phyloP scores from a whole-genome alignment of 2,113 vertebrate species.

The Genyomyrus donnyi region DNA sequence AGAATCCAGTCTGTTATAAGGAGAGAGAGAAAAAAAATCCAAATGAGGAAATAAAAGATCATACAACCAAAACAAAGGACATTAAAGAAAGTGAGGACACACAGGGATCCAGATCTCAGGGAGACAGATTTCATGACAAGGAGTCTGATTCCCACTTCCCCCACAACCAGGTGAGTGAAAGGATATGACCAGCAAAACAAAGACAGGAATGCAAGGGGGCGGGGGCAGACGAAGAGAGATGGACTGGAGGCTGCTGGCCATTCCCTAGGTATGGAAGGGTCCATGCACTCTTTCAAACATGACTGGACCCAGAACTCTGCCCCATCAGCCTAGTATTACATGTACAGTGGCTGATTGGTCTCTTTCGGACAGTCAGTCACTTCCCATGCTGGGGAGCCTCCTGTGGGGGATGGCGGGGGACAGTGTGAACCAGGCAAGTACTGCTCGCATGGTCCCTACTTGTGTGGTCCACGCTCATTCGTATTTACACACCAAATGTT shows the following conservation, averaged over 20 bases:
- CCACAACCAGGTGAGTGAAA: conserved; percentile 51
- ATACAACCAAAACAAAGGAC: neutral
- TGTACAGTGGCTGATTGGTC: neutral
- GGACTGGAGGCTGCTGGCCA: conserved; percentile 31
- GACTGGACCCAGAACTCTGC: conserved; percentile 41
- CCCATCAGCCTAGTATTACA: conserved; percentile 35
- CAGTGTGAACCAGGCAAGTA: neutral
- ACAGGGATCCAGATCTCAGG: neutral
- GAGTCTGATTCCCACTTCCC: neutral
- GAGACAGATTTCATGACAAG: neutral
- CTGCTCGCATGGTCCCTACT: neutral
- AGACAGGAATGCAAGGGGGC: conserved; percentile 70
- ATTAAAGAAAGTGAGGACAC: neutral
- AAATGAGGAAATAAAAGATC: neutral
- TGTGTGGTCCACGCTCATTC: neutral
- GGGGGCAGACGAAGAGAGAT: conserved; percentile 9
- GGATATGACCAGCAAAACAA: conserved; percentile 74
- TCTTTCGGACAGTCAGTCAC: neutral
- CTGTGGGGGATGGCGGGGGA: neutral
- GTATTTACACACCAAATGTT: neutral
- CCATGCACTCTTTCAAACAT: conserved; percentile 71
- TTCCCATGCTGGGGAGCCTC: neutral
- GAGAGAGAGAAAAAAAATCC: too few relatives aligned
- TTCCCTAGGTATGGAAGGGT: conserved; percentile 68
- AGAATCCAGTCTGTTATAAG: neutral